Conservation (phyloP, 2,888 invertebrate species). For the Pegoplata infirma region DNA sequence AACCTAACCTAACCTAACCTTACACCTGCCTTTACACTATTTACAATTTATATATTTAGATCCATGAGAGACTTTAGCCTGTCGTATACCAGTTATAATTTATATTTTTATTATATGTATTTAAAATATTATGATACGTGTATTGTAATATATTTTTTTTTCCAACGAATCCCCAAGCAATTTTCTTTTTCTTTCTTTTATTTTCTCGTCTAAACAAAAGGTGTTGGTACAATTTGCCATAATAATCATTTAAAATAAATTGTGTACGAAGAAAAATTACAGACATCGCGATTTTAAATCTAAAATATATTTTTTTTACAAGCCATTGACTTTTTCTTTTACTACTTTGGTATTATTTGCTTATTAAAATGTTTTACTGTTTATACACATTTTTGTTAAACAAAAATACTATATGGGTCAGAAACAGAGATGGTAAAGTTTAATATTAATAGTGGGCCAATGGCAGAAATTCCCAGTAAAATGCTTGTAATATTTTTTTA, state of each 20-base stretch:
- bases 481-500: too few species aligned
- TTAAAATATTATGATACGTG: neutral
- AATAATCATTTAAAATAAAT: constrained; percentile 26
- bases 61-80: neutral
- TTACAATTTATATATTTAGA: too few species aligned
- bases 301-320: constrained; percentile 24
- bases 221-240: constrained; percentile 34
- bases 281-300: neutral
- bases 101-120: neutral
- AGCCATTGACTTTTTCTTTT: constrained; percentile 34
- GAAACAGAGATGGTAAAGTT: neutral
- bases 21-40: too few species aligned
- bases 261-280: constrained; percentile 7
- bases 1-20: too few species aligned
- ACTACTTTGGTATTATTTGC: neutral
- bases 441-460: too few species aligned
- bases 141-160: neutral
- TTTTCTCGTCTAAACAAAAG: constrained; percentile 2
- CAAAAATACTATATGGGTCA: neutral
- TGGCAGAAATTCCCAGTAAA: too few species aligned
- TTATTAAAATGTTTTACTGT: neutral
- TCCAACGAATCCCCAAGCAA: neutral
- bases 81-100: neutral
- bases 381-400: neutral
- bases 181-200: neutral